Evolutionary conservation across 2,888 invertebrate species (phyloP), one percentile per base, ranked within the genome.

Genomic region (Amaurobius ferox): DNA sequence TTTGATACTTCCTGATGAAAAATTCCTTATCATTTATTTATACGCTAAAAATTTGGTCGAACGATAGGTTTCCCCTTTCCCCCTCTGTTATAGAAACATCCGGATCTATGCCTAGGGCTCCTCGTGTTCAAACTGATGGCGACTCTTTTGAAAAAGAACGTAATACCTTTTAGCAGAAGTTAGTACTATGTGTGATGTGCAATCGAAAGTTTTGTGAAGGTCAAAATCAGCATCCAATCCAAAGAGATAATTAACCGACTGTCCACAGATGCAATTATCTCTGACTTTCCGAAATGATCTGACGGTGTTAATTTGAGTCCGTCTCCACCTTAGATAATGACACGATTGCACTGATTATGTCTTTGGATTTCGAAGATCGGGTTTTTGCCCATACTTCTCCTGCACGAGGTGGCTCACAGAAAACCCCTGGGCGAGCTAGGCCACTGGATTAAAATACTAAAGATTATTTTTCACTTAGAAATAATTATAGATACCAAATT

Each of bases 281-380:
- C 30, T 32, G 66, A 64, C 62, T 39, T 66, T 30, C 19, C 16
- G 40, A 55, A 76, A 64, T 67, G 32, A 19, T 9, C 30, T 44
- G 23, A 30, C 66, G 23, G 66, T 76, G 76, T 67, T 66, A 67
- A 48, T 76, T 76, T 44, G 40, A 48, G 76, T 66, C 29, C 29
- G 76, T 76, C 55, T 30, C 66, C 67, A 67, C 76, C 76, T 66
- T 48, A 48, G 76, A 48, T 76, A 76, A 76, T 76, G 67, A 76
- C 67, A 66, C 66, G 76, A 76, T 55, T 67, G 76, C 44, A 48
- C 76, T 48, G 30, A 76, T 76, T 76, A 76, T 48, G 48, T 44
- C 66, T 66, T 40, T 76, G 32, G 66, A 32, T 35, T 66, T 40
- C 48, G 76, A 67, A 66, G 67, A 23, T 48, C 44, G 35, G 9